These are phyloP conservation scores for Clarias magur DNA, from an alignment of 2,113 vertebrate genomes.

Conservation along the genomic window DNA sequence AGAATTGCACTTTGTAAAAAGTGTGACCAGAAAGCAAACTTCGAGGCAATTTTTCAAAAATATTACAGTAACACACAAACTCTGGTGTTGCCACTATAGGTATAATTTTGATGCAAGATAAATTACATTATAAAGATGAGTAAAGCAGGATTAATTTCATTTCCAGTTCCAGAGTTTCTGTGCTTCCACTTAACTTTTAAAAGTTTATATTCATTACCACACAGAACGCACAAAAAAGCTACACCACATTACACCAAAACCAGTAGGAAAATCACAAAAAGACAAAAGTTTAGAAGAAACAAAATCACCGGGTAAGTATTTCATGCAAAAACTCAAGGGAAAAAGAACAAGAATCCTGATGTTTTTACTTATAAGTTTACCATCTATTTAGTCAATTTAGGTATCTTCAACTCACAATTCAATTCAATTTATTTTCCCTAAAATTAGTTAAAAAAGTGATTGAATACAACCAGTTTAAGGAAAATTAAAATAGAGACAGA, in stretches of 20 bases:
- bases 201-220: constrained; percentile 3
- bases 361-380: constrained; percentile 29
- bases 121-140: neutral
- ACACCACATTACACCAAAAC: constrained; percentile 8
- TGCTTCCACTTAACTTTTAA: constrained; percentile 10
- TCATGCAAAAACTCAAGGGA: constrained; percentile 39
- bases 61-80: constrained; percentile 27
- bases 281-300: neutral
- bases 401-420: neutral
- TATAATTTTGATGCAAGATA: neutral
- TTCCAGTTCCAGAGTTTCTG: constrained; percentile 23
- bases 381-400: neutral
- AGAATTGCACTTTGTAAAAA: constrained; percentile 46
- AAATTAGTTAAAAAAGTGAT: neutral
- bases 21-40: constrained; percentile 33
- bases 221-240: constrained; percentile 18
- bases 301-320: neutral
- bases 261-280: neutral
- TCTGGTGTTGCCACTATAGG: neutral
- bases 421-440: no score
- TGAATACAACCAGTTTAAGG: neutral
- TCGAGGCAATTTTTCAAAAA: neutral
- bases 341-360: constrained; percentile 54
- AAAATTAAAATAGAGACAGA: neutral
- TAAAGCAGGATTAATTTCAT: neutral